Evolutionary conservation across 2,888 invertebrate species (phyloP).

Genomic region (Noctua pronuba): DNA sequence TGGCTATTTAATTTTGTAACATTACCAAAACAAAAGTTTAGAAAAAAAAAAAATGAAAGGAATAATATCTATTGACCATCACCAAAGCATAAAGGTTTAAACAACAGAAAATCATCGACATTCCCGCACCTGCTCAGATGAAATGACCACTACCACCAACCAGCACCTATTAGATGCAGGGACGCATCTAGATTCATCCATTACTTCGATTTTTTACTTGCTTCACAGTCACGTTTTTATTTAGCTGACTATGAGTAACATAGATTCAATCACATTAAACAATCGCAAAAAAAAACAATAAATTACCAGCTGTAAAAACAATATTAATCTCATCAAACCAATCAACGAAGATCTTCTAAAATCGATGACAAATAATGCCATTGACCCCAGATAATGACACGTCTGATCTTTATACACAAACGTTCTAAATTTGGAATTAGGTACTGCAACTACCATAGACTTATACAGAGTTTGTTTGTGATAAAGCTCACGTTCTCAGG

Average conservation of each 20-base stretch:
- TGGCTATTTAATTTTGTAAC: background rate
- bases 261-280: slow-evolving; percentile 27
- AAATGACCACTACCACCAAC: background rate
- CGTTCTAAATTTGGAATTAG: slow-evolving; percentile 62
- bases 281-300: slow-evolving; percentile 38
- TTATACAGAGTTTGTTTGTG: slow-evolving; percentile 60
- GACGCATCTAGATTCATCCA: background rate
- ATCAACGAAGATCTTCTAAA: slow-evolving; percentile 39
- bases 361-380: slow-evolving; percentile 59
- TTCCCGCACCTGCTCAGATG: background rate
- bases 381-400: slow-evolving; percentile 64
- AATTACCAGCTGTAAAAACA: slow-evolving; percentile 45
- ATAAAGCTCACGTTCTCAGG: slow-evolving; percentile 62
- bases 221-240: slow-evolving; percentile 3
- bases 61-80: background rate
- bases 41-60: background rate
- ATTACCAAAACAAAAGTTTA: background rate
- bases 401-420: slow-evolving; percentile 61
- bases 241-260: slow-evolving; percentile 3
- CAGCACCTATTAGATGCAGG: too few relatives aligned
- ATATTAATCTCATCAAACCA: slow-evolving; percentile 32
- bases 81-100: background rate
- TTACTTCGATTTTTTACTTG: slow-evolving; percentile 14
- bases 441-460: slow-evolving; percentile 51
- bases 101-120: background rate